Evolutionary conservation across 2,113 vertebrate genomes (phyloP).

Genomic region (Tachysurus vachellii): DNA sequence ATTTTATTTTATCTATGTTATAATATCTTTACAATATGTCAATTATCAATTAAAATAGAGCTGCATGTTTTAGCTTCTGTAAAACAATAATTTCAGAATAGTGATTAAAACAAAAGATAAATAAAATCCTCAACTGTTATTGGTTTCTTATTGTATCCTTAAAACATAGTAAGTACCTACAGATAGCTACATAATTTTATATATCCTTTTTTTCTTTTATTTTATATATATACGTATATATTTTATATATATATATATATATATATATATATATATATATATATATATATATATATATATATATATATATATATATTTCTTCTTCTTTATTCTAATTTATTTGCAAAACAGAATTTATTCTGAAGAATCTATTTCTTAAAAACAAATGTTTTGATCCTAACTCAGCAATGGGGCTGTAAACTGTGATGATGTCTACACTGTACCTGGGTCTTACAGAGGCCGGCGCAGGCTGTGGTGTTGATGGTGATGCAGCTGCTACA

Average conservation of each 20-base stretch:
- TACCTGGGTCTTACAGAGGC: conserved; percentile 84
- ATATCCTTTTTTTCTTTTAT: background rate
- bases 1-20: background rate
- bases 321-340: background rate
- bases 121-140: background rate
- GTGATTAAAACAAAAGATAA: background rate
- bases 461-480: conserved; percentile 81
- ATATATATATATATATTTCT: too few species aligned
- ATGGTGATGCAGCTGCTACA: conserved; percentile 77
- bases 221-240: too few species aligned
- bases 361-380: background rate
- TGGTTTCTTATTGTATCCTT: background rate
- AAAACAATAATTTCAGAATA: too few species aligned
- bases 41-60: too few species aligned
- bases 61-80: too few species aligned
- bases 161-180: background rate
- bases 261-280: too few species aligned
- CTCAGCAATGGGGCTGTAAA: background rate
- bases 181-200: background rate
- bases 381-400: background rate
- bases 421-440: background rate
- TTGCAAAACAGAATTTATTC: background rate
- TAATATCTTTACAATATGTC: background rate
- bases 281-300: too few species aligned
- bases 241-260: too few species aligned